A percentile compares a stretch with the other conserved stretches of the same genome.
Evolutionary conservation across 2,113 vertebrate species (phyloP).

Genomic region (Pardalotus punctatus): DNA sequence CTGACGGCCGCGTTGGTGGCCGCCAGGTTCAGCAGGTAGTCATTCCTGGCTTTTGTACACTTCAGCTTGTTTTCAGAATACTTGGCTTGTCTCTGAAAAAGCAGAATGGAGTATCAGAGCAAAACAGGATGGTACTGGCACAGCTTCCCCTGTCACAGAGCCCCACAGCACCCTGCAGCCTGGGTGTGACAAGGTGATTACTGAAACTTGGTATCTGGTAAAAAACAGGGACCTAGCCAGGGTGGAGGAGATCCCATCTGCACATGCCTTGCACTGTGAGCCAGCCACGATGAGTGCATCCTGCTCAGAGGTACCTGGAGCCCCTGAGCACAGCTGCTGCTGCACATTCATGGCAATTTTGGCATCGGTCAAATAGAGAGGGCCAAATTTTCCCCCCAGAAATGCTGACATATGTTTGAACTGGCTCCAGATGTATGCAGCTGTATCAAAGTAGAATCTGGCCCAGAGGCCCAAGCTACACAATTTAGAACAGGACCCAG

Average conservation of each 20-base stretch:
- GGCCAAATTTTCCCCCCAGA: not conserved
- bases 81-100: slow-evolving; percentile 92
- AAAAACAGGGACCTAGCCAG: not conserved
- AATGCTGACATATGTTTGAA: not conserved
- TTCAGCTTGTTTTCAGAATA: slow-evolving; percentile 99
- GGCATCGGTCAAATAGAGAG: not conserved
- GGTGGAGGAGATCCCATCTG: not conserved
- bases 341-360: not conserved
- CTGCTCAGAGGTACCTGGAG: not conserved
- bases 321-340: not conserved
- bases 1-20: slow-evolving; percentile 94
- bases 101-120: not conserved
- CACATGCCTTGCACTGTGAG: not conserved
- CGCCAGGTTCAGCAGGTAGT: slow-evolving; percentile 94
- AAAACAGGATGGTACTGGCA: not conserved
- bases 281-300: accelerated
- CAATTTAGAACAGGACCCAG: not conserved
- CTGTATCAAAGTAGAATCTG: slow-evolving; percentile 2
- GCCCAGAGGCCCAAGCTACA: slow-evolving; percentile 8
- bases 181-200: not conserved
- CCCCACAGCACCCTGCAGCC: not conserved
- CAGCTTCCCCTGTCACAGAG: not conserved
- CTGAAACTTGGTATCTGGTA: not conserved
- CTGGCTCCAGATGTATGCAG: slow-evolving; percentile 21
- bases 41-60: slow-evolving; percentile 95